Evolutionary conservation across 2,797 vertebrate genomes (phyloP).

Genomic region (Sebastes steindachneri): DNA sequence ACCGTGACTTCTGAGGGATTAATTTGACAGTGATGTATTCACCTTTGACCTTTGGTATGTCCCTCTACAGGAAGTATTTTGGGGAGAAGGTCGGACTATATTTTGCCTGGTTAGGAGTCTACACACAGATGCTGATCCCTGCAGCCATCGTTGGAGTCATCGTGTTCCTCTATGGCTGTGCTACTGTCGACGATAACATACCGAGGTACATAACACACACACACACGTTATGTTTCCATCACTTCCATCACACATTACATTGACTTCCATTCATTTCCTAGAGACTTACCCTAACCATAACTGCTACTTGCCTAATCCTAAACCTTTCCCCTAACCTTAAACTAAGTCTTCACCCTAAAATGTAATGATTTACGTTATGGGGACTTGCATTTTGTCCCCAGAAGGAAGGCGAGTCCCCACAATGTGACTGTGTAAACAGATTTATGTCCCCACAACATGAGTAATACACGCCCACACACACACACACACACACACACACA

Average conservation of each 20-base stretch:
- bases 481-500: background rate
- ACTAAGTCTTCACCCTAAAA: too few species aligned
- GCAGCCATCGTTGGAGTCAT: slow-evolving; percentile 94
- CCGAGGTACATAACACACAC: slow-evolving; percentile 87
- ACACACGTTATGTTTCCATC: too few species aligned
- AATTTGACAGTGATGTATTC: background rate
- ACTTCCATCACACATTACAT: too few species aligned
- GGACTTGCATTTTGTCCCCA: too few species aligned
- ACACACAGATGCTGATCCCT: slow-evolving; percentile 97
- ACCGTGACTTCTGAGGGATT: background rate
- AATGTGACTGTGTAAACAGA: too few species aligned
- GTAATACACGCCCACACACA: background rate
- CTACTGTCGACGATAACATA: slow-evolving; percentile 92
- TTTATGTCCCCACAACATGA: too few species aligned
- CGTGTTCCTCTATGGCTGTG: slow-evolving; percentile 96
- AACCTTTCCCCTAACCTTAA: too few species aligned
- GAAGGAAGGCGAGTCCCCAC: too few species aligned
- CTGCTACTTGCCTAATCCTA: too few species aligned
- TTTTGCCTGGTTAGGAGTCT: slow-evolving; percentile 98
- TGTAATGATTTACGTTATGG: too few species aligned
- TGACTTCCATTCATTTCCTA: too few species aligned
- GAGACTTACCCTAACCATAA: too few species aligned
- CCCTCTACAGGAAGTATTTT: slow-evolving; percentile 91
- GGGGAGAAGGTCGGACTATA: slow-evolving; percentile 98
- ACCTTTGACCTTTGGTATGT: background rate